phyloP scores from a whole-genome alignment of 2,888 invertebrate species.

The Scaptomyza reducta region DNA sequence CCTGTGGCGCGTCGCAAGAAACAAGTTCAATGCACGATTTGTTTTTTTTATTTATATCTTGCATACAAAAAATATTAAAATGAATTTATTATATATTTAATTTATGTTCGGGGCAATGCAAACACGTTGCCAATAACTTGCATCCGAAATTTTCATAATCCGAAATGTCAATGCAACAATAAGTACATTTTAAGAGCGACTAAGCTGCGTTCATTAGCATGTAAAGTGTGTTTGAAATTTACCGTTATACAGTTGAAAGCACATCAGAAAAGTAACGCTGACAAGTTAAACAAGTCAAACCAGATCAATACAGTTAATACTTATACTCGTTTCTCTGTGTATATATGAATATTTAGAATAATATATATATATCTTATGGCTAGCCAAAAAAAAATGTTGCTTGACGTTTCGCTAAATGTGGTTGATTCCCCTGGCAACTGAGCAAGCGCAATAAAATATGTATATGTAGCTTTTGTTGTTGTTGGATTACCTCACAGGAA shows the following conservation, averaged over 20 bases:
- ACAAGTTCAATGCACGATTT: constrained; percentile 56
- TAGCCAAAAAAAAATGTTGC: constrained; percentile 51
- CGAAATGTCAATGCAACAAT: constrained; percentile 54
- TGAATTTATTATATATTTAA: constrained; percentile 24
- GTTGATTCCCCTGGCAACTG: constrained; percentile 51
- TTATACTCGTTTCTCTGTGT: not conserved
- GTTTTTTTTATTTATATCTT: not conserved
- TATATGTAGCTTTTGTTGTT: constrained; percentile 24
- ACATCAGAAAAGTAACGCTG: constrained; percentile 12
- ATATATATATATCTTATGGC: constrained; percentile 30
- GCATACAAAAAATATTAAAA: not conserved
- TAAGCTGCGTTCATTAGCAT: constrained; percentile 56
- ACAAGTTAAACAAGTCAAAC: constrained; percentile 66
- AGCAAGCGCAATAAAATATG: constrained; percentile 39
- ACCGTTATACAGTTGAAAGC: constrained; percentile 61
- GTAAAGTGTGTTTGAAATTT: constrained; percentile 54
- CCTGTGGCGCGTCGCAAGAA: constrained; percentile 25
- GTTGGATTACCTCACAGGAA: constrained; percentile 60
- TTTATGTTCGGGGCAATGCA: constrained; percentile 10
- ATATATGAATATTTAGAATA: constrained; percentile 34
- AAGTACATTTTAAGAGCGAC: constrained; percentile 30
- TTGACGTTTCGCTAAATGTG: constrained; percentile 19
- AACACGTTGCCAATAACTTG: constrained; percentile 24
- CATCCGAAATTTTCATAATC: constrained; percentile 27
- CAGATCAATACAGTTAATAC: constrained; percentile 57